phyloP scores from a whole-genome alignment of 2,797 vertebrate species.

The Argyrosomus regius region DNA sequence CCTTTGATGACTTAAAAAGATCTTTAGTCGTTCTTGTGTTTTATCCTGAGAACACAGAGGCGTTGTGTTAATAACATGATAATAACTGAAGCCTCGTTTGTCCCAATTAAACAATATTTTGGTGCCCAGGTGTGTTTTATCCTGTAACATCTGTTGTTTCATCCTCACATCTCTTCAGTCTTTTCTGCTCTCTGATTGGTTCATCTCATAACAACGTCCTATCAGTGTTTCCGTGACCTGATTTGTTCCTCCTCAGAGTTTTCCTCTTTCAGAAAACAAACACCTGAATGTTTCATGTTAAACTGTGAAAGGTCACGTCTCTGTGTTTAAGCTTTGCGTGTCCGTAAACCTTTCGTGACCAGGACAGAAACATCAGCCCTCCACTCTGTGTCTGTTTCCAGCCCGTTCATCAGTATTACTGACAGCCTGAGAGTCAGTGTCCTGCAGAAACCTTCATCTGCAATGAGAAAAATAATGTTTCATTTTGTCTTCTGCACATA shows the following conservation, averaged over 20 bases:
- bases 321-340: not conserved
- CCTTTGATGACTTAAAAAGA: not conserved
- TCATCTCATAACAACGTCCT: not conserved
- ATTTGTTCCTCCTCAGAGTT: not conserved
- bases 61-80: not conserved
- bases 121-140: constrained; percentile 17
- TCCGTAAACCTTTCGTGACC: not conserved
- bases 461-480: not conserved
- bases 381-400: not conserved
- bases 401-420: constrained; percentile 31
- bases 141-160: not conserved
- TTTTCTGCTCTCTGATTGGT: constrained; percentile 26
- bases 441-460: not conserved
- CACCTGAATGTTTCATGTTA: not conserved
- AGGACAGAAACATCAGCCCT: not conserved
- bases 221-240: not conserved
- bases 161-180: not conserved
- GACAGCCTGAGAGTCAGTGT: not conserved
- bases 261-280: constrained; percentile 18
- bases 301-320: not conserved
- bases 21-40: not conserved
- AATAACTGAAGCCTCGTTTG: not conserved
- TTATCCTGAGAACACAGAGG: not conserved
- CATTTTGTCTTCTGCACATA: not conserved
- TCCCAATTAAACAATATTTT: not conserved